Evolutionary conservation across 2,113 vertebrate species (phyloP).

Genomic region (Propithecus coquereli): DNA sequence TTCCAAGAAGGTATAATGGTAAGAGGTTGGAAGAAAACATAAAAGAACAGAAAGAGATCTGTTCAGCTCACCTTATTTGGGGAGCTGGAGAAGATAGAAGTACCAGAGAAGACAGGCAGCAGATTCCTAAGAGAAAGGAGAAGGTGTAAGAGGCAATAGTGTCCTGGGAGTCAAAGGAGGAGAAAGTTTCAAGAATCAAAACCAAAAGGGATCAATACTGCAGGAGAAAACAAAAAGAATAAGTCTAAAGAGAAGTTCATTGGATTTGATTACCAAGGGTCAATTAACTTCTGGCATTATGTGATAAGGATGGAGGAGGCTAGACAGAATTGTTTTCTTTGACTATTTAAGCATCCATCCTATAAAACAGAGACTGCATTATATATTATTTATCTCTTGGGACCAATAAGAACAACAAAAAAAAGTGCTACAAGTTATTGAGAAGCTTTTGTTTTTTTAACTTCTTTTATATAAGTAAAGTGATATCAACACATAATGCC

Average conservation of each 20-base stretch:
- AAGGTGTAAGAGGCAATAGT: neutral
- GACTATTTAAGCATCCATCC: neutral
- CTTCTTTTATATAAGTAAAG: neutral
- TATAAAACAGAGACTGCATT: neutral
- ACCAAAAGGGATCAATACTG: neutral
- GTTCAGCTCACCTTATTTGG: neutral
- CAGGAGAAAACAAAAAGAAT: neutral
- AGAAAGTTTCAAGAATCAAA: neutral
- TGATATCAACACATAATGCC: neutral
- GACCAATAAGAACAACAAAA: neutral
- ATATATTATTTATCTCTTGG: neutral
- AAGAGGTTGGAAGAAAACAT: neutral
- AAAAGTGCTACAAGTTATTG: neutral
- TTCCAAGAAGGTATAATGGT: neutral
- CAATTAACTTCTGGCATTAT: neutral
- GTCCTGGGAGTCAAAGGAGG: neutral
- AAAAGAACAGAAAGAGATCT: neutral
- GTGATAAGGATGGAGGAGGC: neutral
- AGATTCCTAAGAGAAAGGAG: neutral
- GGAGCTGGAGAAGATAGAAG: neutral
- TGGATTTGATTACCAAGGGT: neutral
- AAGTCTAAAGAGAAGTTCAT: neutral
- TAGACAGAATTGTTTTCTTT: neutral
- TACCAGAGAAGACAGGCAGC: neutral
- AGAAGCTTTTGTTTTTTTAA: neutral